Percentiles rank a stretch among this genome's conserved stretches.
Evolutionary conservation across 2,113 vertebrate species (phyloP).

Genomic region (Gymnarchus niloticus): DNA sequence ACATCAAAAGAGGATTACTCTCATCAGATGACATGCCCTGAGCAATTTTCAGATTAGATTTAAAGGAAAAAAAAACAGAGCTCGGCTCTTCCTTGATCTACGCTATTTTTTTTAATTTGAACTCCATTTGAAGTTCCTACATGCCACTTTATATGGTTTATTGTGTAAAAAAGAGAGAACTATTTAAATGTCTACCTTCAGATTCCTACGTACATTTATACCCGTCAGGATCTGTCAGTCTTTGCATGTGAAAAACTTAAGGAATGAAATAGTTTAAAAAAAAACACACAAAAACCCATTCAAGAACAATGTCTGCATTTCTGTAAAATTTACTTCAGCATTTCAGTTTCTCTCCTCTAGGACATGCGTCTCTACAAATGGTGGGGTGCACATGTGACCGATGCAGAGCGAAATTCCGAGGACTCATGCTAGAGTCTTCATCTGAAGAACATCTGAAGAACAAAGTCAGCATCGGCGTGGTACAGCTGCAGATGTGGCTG

Average conservation of each 20-base stretch:
- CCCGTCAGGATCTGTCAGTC: neutral
- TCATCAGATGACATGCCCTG: conserved; percentile 42
- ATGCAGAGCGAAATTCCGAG: neutral
- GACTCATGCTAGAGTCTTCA: neutral
- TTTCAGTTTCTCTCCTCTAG: neutral
- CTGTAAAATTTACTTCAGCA: neutral
- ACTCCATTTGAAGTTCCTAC: conserved; percentile 26
- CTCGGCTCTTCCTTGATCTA: conserved; percentile 36
- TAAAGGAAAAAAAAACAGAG: conserved; percentile 24
- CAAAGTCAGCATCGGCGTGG: neutral
- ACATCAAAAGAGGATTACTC: conserved; percentile 34
- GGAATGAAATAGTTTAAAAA: conserved; percentile 13
- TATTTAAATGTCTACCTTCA: conserved; percentile 28
- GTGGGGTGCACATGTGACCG: neutral
- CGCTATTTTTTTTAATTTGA: conserved; percentile 30
- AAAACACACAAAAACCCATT: neutral
- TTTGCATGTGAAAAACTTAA: neutral
- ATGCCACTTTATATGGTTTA: conserved; percentile 21
- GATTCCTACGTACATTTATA: neutral
- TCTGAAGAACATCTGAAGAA: neutral
- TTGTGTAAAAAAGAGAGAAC: conserved; percentile 14
- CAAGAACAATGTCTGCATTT: neutral
- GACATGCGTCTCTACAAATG: neutral
- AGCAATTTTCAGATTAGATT: conserved; percentile 42
- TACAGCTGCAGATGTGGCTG: neutral